Conservation (phyloP, 2,113 vertebrate species). For the Sorex araneus region DNA sequence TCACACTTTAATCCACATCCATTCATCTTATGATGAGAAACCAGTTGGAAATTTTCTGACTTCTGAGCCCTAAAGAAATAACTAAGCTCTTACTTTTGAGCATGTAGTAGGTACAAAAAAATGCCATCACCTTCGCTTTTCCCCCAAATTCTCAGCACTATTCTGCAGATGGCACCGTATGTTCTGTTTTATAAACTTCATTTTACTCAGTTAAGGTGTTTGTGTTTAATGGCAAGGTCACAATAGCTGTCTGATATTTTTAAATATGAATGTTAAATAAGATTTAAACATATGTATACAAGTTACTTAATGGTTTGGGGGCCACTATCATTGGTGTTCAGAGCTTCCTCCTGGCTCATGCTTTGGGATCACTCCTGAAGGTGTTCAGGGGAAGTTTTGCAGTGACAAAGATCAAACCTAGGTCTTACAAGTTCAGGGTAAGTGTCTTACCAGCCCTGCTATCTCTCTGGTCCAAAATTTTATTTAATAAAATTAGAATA, state of each 20-base stretch:
- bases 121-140: conserved; percentile 16
- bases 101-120: not conserved
- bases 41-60: not conserved
- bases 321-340: no score
- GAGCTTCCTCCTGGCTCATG: no score
- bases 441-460: no score
- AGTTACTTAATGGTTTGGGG: no score
- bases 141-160: conserved; percentile 13
- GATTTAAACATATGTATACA: no score
- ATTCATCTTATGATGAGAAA: conserved; percentile 46
- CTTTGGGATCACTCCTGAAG: no score
- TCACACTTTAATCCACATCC: not conserved
- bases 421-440: no score
- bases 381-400: no score
- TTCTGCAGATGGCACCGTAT: conserved; percentile 64
- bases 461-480: no score
- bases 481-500: no score
- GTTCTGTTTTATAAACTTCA: conserved; percentile 59
- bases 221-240: conserved; percentile 54
- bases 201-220: conserved; percentile 67
- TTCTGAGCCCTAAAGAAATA: conserved; percentile 22
- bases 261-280: no score
- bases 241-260: conserved; percentile 34
- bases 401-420: no score
- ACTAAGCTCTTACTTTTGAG: conserved; percentile 40